Evolutionary conservation across 2,113 vertebrate species (phyloP).

Genomic region (Thryonomys swinderianus): DNA sequence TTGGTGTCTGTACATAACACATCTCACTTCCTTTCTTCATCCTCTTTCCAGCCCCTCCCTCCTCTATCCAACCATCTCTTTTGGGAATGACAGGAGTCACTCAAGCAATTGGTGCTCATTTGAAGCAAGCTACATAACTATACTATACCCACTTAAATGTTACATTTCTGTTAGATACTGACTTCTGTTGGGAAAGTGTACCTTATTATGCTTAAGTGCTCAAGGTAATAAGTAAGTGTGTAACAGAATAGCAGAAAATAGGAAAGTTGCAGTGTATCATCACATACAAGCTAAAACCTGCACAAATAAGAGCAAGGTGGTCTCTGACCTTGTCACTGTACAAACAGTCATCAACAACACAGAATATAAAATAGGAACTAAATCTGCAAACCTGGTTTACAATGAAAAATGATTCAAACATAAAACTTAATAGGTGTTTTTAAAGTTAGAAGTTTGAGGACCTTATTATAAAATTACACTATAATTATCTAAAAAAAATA

Average conservation of each 20-base stretch:
- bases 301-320: neutral
- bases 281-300: neutral
- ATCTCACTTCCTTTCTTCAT: neutral
- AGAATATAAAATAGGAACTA: conserved; percentile 3
- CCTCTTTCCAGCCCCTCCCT: neutral
- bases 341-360: neutral
- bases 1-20: neutral
- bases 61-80: neutral
- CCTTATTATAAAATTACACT: conserved; percentile 10
- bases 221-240: conserved; percentile 4
- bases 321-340: neutral
- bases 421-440: neutral
- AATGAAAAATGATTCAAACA: neutral
- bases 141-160: conserved; percentile 37
- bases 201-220: neutral
- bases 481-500: conserved; percentile 9
- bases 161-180: neutral
- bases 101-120: neutral
- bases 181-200: neutral
- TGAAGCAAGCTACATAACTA: neutral
- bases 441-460: neutral
- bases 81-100: neutral
- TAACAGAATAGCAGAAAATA: conserved; percentile 32
- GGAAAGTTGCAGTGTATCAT: neutral
- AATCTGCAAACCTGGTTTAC: neutral